phyloP scores from a whole-genome alignment of 2,113 vertebrate species.

The Scomber japonicus region DNA sequence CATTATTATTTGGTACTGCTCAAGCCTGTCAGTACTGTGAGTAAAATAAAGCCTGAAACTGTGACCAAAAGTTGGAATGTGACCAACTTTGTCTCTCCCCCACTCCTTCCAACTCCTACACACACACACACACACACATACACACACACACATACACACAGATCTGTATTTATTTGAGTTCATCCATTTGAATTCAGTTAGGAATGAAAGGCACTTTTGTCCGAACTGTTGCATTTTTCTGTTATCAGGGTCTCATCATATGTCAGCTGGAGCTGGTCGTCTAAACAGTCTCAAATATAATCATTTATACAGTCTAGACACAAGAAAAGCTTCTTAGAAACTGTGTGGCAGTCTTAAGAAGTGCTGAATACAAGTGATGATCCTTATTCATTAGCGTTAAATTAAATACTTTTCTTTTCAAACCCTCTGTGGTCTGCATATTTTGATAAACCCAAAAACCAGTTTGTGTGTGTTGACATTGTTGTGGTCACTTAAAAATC shows the following conservation, averaged over 20 bases:
- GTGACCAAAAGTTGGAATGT: slow-evolving; percentile 50
- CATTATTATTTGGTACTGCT: slow-evolving; percentile 9
- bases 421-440: background rate
- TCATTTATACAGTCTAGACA: slow-evolving; percentile 20
- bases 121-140: slow-evolving; percentile 10
- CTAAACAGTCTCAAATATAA: slow-evolving; percentile 6
- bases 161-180: slow-evolving; percentile 56
- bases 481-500: slow-evolving; percentile 55
- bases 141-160: slow-evolving; percentile 9
- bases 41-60: slow-evolving; percentile 28
- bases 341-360: background rate
- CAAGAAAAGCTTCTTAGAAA: slow-evolving; percentile 4
- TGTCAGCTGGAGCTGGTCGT: slow-evolving; percentile 38
- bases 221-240: slow-evolving; percentile 62
- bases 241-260: slow-evolving; percentile 58
- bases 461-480: slow-evolving; percentile 38
- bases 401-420: background rate
- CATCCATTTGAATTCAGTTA: slow-evolving; percentile 63
- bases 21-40: slow-evolving; percentile 15
- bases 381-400: too few species aligned
- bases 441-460: slow-evolving; percentile 15
- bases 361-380: background rate
- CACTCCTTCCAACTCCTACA: background rate
- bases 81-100: slow-evolving; percentile 30
- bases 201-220: slow-evolving; percentile 68